Evolutionary conservation across 2,888 invertebrate genomes (phyloP).

Genomic region (Andrena bicolor): DNA sequence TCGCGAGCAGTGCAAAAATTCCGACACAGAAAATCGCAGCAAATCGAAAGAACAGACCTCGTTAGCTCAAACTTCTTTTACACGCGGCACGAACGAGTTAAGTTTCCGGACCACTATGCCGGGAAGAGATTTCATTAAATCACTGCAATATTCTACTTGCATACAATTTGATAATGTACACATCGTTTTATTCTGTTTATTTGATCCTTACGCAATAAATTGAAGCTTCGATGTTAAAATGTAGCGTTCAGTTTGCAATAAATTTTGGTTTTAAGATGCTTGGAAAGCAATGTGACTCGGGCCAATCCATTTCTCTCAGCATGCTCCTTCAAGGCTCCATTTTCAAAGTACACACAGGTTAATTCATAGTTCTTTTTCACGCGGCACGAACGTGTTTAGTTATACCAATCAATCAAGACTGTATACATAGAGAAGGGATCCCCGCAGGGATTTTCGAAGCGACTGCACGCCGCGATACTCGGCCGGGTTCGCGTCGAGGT

Average conservation of each 20-base stretch:
- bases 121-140: no score
- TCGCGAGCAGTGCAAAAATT: neutral
- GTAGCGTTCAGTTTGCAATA: neutral
- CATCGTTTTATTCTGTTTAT: neutral
- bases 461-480: slow-evolving; percentile 55
- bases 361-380: slow-evolving; percentile 2
- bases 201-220: neutral
- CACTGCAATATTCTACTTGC: no score
- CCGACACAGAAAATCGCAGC: neutral
- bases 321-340: no score
- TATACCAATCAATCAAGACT: slow-evolving; percentile 12
- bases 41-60: neutral
- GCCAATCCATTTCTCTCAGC: no score
- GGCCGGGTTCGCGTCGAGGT: slow-evolving; percentile 57
- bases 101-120: no score
- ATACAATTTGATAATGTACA: neutral
- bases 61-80: no score
- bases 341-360: neutral
- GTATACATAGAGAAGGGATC: neutral
- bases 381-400: slow-evolving; percentile 20
- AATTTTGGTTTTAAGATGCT: neutral
- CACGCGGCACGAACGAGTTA: no score
- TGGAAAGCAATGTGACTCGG: no score
- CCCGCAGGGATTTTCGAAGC: slow-evolving; percentile 32
- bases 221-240: neutral